Evolutionary conservation across 2,797 vertebrate genomes (phyloP).

Genomic region (Gallinago nigripennis): DNA sequence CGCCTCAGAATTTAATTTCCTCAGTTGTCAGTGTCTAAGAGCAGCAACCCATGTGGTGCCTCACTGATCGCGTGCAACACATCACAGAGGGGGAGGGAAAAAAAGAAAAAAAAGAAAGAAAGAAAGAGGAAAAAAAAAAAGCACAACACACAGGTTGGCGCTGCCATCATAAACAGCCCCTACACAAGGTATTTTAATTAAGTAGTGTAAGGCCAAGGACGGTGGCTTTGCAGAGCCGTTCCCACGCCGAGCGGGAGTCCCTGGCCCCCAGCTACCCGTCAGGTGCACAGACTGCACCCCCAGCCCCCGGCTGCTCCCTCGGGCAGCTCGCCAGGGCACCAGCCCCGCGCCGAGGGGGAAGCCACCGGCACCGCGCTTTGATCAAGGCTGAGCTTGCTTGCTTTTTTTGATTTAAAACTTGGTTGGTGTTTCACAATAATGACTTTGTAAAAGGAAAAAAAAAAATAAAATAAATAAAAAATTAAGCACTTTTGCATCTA

Average conservation of each 20-base stretch:
- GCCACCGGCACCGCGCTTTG: background rate
- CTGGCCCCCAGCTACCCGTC: background rate
- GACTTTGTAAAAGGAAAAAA: background rate
- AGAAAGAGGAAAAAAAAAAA: background rate
- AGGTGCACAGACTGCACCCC: background rate
- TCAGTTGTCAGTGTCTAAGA: slow-evolving; percentile 44
- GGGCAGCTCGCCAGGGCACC: background rate
- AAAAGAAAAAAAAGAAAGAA: background rate
- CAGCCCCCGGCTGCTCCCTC: background rate
- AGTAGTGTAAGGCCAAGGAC: background rate
- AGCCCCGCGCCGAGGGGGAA: background rate
- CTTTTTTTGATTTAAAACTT: background rate
- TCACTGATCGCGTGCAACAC: background rate
- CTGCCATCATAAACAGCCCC: slow-evolving; percentile 30
- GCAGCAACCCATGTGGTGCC: background rate
- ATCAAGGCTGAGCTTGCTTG: background rate
- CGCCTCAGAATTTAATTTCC: slow-evolving; percentile 72
- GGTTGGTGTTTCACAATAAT: background rate
- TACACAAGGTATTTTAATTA: slow-evolving; percentile 53
- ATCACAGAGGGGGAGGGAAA: background rate
- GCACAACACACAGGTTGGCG: background rate
- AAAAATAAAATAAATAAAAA: background rate
- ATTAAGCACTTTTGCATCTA: background rate
- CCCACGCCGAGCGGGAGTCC: background rate
- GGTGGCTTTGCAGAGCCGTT: background rate